Evolutionary conservation across 1,140 invertebrate genomes (phyloP), one percentile per base, ranked within the genome.

Genomic region (Drosophila cardini): DNA sequence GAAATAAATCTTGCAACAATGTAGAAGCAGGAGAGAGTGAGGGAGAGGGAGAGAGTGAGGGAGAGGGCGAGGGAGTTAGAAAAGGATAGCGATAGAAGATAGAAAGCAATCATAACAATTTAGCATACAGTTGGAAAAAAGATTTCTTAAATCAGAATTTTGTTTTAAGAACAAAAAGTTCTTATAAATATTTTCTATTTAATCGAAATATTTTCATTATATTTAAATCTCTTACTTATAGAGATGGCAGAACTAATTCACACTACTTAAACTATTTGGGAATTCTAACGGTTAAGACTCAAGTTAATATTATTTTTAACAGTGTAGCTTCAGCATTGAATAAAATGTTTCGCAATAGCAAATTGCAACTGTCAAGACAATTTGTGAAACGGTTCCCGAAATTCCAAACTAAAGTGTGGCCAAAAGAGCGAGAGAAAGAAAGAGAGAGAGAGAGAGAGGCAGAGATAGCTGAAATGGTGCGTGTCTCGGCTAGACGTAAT

Each of bases 291-390:
- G n/a, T n/a, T n/a, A n/a, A n/a, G n/a, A n/a, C n/a, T n/a, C n/a
- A n/a, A n/a, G n/a, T n/a, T n/a, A n/a, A n/a, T n/a, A n/a, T n/a
- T n/a, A n/a, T n/a, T n/a, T n/a, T n/a, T 76, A 81, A 82, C 80
- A 82, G 73, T 74, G 68, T 73, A 62, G 60, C 57, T 36, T 26
- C 6, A 56, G 60, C 56, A 38, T 65, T 70, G 60, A 71, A 46
- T 40, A 57, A 57, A 53, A 15, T 26, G 52, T 8, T 26, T n/a
- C 26, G 52, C 21, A 56, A 43, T 43, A 50, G 67, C 60, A 65
- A 43, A 38, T 16, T 45, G 58, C 78, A 81, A 82, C 80, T 83
- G 79, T 79, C 78, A 77, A 82, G 79, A 72, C 78, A 82, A 83
- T 82, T 82, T 82, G 71, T 69, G 45, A 73, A 75, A 84, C 70